Base-by-base conservation (phyloP, 2,113 vertebrate genomes). In the Alexandromys fortis region DNA sequence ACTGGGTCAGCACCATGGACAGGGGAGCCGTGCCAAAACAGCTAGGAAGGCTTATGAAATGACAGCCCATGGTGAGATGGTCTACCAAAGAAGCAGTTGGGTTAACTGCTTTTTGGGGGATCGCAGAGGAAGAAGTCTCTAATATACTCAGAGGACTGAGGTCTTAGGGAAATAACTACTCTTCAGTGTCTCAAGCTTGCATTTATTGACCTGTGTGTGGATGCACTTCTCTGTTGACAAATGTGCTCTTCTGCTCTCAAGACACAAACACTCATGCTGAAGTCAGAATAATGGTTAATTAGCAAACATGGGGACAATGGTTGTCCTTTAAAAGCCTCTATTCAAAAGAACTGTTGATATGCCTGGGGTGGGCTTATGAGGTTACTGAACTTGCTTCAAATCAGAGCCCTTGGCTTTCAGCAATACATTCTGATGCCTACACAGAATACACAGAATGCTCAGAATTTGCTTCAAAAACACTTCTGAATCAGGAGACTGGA, bases 1-100 rank as follows among this genome's bases (percentile, higher is more conserved):
- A 9, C 55, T 24, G 0, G 5, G 10, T 97, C 96, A 97, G 96
- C 90, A 98, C 97, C 96, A 96, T 24, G 96, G 96, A 97, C 95
- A 98, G 97, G 87, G 33, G 2, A 12, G 61, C 0, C 0, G 2
- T 28, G 0, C 24, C 1, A 3, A 19, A 72, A 4, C 61, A 0
- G 19, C 26, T 61, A 2, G 21, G 1, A 38, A 10, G 47, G 45
- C 19, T 16, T 73, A 21, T 68, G 22, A 93, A 86, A 24, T 4
- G 10, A 75, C 22, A 90, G 13, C 58, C 52, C 52, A 30, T 42
- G 49, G 1, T 17, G 58, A 61, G 35, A 90, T 7, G 5, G 65
- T 61, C 83, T 86, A 42, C 42, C 58, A 86, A 76, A 26, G 45
- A 38, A 81, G 63, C 35, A 73, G 22, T 68, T 82, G 70, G 58